phyloP scores from a whole-genome alignment of 2,113 vertebrate genomes.

The Amphiprion percula region DNA sequence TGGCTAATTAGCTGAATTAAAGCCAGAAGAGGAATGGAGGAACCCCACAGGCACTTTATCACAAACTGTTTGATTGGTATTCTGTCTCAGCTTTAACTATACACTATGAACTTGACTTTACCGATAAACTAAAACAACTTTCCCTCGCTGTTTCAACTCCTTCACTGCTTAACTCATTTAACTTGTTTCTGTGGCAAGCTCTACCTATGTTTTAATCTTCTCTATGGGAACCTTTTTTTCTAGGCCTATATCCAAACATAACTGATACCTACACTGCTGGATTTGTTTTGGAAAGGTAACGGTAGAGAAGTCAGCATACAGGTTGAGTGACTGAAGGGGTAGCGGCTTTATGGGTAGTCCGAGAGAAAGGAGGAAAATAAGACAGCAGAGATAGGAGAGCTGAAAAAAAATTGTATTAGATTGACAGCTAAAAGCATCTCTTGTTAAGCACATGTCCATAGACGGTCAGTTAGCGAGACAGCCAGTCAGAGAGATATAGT shows the following conservation, averaged over 20 bases:
- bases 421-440: slow-evolving; percentile 22
- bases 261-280: not conserved
- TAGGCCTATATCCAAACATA: not conserved
- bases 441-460: slow-evolving; percentile 30
- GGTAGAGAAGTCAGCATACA: not conserved
- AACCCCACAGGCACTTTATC: slow-evolving; percentile 58
- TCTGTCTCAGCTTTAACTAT: slow-evolving; percentile 37
- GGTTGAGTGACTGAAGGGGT: not conserved
- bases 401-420: slow-evolving; percentile 40
- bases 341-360: slow-evolving; percentile 8
- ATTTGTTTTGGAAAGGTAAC: no score
- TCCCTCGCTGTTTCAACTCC: not conserved
- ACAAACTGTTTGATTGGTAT: slow-evolving; percentile 55
- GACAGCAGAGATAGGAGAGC: not conserved
- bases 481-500: slow-evolving; percentile 17
- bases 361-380: slow-evolving; percentile 6
- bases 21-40: slow-evolving; percentile 54
- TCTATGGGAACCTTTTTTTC: no score
- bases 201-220: no score
- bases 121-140: slow-evolving; percentile 37
- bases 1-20: slow-evolving; percentile 71
- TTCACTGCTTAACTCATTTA: not conserved
- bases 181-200: no score
- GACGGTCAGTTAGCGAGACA: slow-evolving; percentile 15
- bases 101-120: slow-evolving; percentile 28